Conservation (phyloP, 1,140 invertebrate genomes). For the Temnothorax curvispinosus region DNA sequence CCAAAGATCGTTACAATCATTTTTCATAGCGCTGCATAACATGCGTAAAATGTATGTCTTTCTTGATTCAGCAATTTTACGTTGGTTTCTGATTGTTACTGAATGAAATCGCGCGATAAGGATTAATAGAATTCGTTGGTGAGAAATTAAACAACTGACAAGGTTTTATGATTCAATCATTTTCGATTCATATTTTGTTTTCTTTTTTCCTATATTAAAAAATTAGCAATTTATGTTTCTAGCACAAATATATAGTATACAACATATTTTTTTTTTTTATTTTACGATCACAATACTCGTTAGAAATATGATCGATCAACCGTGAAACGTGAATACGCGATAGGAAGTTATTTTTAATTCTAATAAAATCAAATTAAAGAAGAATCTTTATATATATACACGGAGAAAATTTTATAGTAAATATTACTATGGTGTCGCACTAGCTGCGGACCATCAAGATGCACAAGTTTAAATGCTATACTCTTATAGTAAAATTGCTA, state of each 20-base stretch:
- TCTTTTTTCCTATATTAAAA: neutral
- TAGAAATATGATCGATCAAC: neutral
- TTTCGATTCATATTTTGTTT: neutral
- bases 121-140: conserved; percentile 18
- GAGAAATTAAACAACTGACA: neutral
- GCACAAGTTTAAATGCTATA: too few relatives aligned
- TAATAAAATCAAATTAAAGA: neutral
- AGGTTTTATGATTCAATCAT: neutral
- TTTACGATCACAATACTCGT: neutral
- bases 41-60: conserved; percentile 8
- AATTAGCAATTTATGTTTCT: conserved; percentile 5
- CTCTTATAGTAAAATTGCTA: too few relatives aligned
- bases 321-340: conserved; percentile 11
- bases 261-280: neutral
- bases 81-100: conserved; percentile 9
- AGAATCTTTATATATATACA: too few relatives aligned
- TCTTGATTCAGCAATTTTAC: neutral
- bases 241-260: neutral
- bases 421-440: too few relatives aligned
- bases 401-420: too few relatives aligned
- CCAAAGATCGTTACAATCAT: neutral
- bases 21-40: neutral
- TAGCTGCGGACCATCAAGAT: too few relatives aligned
- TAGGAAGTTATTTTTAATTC: neutral
- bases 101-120: neutral